Base-by-base conservation (phyloP, 2,113 vertebrate species). In the Pluvianellus socialis region DNA sequence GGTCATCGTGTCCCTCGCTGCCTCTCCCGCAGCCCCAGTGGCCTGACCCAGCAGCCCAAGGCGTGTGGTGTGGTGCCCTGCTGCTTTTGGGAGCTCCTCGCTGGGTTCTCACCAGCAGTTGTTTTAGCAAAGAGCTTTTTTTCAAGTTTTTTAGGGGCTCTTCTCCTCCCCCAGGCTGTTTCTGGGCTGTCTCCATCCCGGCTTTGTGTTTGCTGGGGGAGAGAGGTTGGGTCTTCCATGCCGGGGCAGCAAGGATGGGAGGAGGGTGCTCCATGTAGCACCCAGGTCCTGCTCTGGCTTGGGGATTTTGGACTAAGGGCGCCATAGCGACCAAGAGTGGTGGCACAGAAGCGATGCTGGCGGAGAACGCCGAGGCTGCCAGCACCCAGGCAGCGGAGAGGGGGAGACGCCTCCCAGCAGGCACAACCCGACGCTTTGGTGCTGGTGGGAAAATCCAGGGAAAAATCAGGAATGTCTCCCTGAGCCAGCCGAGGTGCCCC, bases 1-100 rank as follows among this genome's bases (percentile, higher is more conserved):
- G 91, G 56, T 24, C 74, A 68, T 19, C 4, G 0, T 0, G 3
- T 19, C 33, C 47, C 44, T 49, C 2, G 0, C 44, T 4, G 1
- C 7, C 30, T 50, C 44, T 49, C 45, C 52, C 2, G 2, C 26
- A 53, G 53, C 40, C 59, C 18, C 56, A 47, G 35, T 0, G 2
- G 22, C 40, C 0, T 4, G 53, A 32, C 8, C 26, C 20, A 8
- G 30, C 44, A 86, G 22, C n/a, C 33, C n/a, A 22, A 14, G 23
- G 44, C 33, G 47, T 42, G 55, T 20, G 70, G 21, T 6, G 2
- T 2, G 45, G 28, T 14, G 14, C 10, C 72, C 5, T 68, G 71
- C 59, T 42, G 71, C 55, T 56, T 5, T 76, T 22, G 50, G 55
- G 58, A 49, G 52, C 70, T 80, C 35, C 70, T 71, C 0, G 1